Evolutionary conservation across 37 sponge, comb jelly and placozoan genomes (phyloP).

Genomic region (Theonella swinhoei): DNA sequence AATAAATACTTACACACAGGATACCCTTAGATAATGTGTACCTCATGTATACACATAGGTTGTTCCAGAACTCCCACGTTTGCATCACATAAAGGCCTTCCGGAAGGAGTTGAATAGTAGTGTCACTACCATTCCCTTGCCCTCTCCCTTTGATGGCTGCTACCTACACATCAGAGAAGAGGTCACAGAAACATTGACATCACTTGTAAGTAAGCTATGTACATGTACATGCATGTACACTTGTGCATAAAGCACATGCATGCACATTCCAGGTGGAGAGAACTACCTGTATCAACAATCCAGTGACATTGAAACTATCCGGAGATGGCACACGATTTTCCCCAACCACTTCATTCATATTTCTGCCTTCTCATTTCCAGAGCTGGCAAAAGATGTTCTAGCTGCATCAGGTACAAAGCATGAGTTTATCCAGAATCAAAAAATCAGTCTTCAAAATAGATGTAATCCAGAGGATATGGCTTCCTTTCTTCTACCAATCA

Average conservation of each 20-base stretch:
- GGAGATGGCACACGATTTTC: background rate
- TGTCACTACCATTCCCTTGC: background rate
- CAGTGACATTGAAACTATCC: background rate
- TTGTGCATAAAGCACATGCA: background rate
- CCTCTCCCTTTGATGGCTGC: background rate
- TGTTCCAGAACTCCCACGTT: background rate
- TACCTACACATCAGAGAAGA: background rate
- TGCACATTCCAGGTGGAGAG: background rate
- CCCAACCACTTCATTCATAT: background rate
- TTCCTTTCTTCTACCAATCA: background rate
- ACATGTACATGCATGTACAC: background rate
- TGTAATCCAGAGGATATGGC: background rate
- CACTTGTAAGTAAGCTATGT: background rate
- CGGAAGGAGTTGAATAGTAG: background rate
- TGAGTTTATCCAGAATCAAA: too few species aligned
- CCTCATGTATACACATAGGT: too few species aligned
- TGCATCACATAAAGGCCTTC: background rate
- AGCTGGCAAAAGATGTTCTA: background rate
- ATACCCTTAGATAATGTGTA: too few species aligned
- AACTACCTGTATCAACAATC: background rate
- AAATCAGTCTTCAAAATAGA: background rate
- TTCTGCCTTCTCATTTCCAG: conserved; percentile 10
- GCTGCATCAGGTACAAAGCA: background rate
- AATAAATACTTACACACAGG: too few species aligned
- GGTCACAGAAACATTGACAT: background rate